A percentile compares a stretch with the other conserved stretches of the same genome.
Evolutionary conservation across 2,888 invertebrate species (phyloP).

Genomic region (Andricus quercusramuli): DNA sequence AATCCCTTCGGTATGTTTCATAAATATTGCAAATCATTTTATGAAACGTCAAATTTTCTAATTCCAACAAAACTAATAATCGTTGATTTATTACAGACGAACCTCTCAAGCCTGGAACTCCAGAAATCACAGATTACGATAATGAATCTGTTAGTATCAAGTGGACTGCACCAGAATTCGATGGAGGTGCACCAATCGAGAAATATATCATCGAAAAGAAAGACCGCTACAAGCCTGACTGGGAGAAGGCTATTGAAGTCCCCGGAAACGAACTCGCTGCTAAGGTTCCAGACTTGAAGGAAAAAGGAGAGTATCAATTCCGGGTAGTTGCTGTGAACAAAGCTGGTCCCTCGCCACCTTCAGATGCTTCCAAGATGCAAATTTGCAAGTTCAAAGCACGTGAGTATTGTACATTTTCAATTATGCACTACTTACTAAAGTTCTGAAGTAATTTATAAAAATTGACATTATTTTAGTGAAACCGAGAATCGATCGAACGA

Average conservation of each 20-base stretch:
- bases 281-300: constrained; percentile 91
- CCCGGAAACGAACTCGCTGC: constrained; percentile 87
- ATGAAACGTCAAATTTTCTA: neutral
- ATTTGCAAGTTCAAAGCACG: constrained; percentile 92
- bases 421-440: neutral
- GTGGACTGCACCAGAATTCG: constrained; percentile 93
- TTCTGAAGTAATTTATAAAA: constrained; percentile 34
- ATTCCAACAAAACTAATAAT: neutral
- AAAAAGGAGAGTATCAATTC: constrained; percentile 95
- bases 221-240: constrained; percentile 90
- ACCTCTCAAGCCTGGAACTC: constrained; percentile 94
- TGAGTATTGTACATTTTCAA: constrained; percentile 80
- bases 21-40: neutral
- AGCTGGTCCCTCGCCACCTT: constrained; percentile 93
- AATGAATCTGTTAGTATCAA: constrained; percentile 94
- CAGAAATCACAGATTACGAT: constrained; percentile 95
- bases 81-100: constrained; percentile 82
- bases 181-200: constrained; percentile 95
- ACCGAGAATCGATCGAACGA: constrained; percentile 97
- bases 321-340: constrained; percentile 95
- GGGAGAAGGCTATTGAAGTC: constrained; percentile 93
- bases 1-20: constrained; percentile 90
- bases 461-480: constrained; percentile 84
- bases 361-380: constrained; percentile 94
- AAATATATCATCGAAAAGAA: constrained; percentile 96